These are phyloP conservation scores for Aproaerema taeniolella DNA, from an alignment of 2,888 invertebrate species.

Conservation along the genomic window DNA sequence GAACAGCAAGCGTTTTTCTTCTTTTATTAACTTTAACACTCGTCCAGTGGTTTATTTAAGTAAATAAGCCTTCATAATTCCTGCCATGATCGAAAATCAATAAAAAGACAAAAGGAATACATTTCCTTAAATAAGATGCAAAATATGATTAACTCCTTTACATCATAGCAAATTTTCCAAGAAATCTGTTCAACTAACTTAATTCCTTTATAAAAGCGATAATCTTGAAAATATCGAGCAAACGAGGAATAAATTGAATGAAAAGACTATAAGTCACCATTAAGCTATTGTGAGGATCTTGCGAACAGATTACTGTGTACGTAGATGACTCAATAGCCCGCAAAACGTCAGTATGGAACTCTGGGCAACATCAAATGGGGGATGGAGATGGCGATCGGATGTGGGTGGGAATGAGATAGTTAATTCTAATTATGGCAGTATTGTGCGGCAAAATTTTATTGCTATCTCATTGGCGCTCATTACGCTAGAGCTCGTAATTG, in stretches of 20 bases:
- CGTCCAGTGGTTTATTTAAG: too few relatives aligned
- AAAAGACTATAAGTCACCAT: constrained; percentile 38
- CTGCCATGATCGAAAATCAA: too few relatives aligned
- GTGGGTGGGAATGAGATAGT: constrained; percentile 71
- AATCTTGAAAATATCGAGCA: constrained; percentile 16
- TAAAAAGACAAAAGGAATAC: too few relatives aligned
- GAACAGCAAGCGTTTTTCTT: too few relatives aligned
- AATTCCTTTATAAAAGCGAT: constrained; percentile 8
- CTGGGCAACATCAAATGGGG: constrained; percentile 47
- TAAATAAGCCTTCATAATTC: too few relatives aligned
- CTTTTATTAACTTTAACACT: too few relatives aligned
- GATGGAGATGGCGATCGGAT: constrained; percentile 55
- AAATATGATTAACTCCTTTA: too few relatives aligned
- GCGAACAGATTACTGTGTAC: too few relatives aligned
- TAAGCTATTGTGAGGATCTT: constrained; percentile 22
- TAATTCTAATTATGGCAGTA: constrained; percentile 73
- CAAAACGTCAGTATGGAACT: constrained; percentile 24
- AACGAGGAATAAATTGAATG: constrained; percentile 29
- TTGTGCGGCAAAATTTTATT: constrained; percentile 72
- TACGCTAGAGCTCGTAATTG: constrained; percentile 58
- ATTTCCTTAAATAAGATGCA: too few relatives aligned
- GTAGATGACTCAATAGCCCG: constrained; percentile 11
- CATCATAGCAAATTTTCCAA: too few relatives aligned
- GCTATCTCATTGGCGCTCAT: constrained; percentile 74
- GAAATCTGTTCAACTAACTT: too few relatives aligned